Evolutionary conservation across 2,113 vertebrate genomes (phyloP), one percentile per base, ranked within the genome.

Genomic region (Larimichthys crocea): DNA sequence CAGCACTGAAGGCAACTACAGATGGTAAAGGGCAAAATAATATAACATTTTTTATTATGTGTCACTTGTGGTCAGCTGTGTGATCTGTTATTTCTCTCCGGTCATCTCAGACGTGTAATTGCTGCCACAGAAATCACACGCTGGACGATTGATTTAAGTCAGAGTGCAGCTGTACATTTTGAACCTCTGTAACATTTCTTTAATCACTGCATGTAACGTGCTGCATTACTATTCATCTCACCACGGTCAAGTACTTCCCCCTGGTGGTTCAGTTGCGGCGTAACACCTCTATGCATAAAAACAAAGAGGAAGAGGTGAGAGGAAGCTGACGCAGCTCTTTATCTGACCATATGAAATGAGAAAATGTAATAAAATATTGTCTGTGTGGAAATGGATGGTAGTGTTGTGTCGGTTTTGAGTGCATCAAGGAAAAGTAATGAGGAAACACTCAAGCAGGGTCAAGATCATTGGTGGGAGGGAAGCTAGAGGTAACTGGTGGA

Each of bases 221-320:
- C 60, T 3, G 11, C 10, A 15, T 40, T 31, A 15, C 53, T 22
- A 2, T 14, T 70, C 35, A 4, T 31, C 44, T 11, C 29, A 55
- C 10, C 15, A 14, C 31, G 59, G 67, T 20, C 2, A 55, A 50
- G 29, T 50, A n/a, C 76, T 35, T 35, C 79, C 90, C 82, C 46
- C 88, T 89, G 76, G 65, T 85, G 82, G 86, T 26, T 50, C 2
- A 12, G 11, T 0, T 9, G 46, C 11, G 59, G 10, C n/a, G 16
- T 64, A 20, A 56, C 71, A 50, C 10, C 24, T 26, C 10, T 0
- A 9, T 40, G 29, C 26, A 52, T 12, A 71, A 9, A 10, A 5
- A 24, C 15, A 20, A 15, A 17, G 26, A 22, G 52, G 9, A 26
- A 56, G 53, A 55, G 7, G 35, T 40, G 35, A 40, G 10, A 26